Evolutionary conservation across 2,888 invertebrate species (phyloP).

Genomic region (Ptilodon capucinus): DNA sequence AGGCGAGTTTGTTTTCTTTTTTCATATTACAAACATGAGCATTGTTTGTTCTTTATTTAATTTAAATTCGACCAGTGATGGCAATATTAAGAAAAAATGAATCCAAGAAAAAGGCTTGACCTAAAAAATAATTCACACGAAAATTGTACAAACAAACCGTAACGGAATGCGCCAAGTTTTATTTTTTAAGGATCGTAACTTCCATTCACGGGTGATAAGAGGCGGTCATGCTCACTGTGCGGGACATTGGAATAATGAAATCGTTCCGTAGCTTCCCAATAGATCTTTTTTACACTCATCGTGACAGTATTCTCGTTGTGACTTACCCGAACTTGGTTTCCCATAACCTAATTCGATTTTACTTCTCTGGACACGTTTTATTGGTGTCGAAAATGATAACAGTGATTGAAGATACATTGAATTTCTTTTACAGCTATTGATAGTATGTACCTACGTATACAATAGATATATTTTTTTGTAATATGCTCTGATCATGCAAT

Average conservation of each 20-base stretch:
- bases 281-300: constrained; percentile 65
- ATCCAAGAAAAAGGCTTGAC: not conserved
- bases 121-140: constrained; percentile 12
- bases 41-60: no score
- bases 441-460: no score
- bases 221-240: constrained; percentile 61
- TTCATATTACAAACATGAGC: no score
- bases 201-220: constrained; percentile 33
- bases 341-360: constrained; percentile 72
- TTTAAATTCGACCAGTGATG: no score
- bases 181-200: constrained; percentile 36
- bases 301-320: constrained; percentile 78
- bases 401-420: no score
- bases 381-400: constrained; percentile 47
- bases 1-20: no score
- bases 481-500: no score
- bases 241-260: constrained; percentile 64
- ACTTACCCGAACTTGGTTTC: constrained; percentile 71
- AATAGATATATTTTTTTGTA: no score
- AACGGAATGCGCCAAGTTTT: constrained; percentile 14
- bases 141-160: constrained; percentile 14
- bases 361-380: constrained; percentile 50
- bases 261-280: constrained; percentile 61
- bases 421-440: no score
- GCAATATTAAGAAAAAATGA: no score